Percentiles rank a stretch among this genome's conserved stretches.
phyloP scores from a whole-genome alignment of 2,888 invertebrate species.

The Dynastes grantii region DNA sequence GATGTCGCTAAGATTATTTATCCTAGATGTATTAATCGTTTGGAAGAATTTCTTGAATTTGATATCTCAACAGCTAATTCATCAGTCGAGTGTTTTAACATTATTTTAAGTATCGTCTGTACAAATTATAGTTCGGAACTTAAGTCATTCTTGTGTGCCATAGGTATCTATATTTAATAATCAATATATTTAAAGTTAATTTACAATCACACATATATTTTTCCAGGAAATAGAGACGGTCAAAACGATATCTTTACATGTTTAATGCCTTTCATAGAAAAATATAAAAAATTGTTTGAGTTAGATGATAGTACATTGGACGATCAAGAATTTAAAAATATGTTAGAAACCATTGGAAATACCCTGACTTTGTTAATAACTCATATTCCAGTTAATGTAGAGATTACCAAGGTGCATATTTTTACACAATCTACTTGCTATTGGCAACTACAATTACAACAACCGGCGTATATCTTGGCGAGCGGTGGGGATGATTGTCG shows the following conservation, averaged over 20 bases:
- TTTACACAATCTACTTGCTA: no score
- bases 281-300: slow-evolving; percentile 65
- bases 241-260: slow-evolving; percentile 56
- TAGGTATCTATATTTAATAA: slow-evolving; percentile 66
- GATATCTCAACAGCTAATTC: slow-evolving; percentile 73
- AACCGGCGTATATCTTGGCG: no score
- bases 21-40: slow-evolving; percentile 71
- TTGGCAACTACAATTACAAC: no score
- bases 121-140: slow-evolving; percentile 67
- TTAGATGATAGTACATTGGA: slow-evolving; percentile 62
- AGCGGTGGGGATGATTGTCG: no score
- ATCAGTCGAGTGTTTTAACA: slow-evolving; percentile 76
- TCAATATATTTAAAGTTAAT: not conserved
- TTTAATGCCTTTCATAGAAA: slow-evolving; percentile 61
- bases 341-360: slow-evolving; percentile 62
- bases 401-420: slow-evolving; percentile 57
- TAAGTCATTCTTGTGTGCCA: slow-evolving; percentile 67
- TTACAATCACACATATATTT: slow-evolving; percentile 33
- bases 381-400: slow-evolving; percentile 59
- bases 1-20: slow-evolving; percentile 67
- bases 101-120: slow-evolving; percentile 68
- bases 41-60: slow-evolving; percentile 74
- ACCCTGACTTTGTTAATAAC: slow-evolving; percentile 61
- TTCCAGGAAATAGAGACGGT: slow-evolving; percentile 55
- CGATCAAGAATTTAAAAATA: slow-evolving; percentile 66